Conservation (phyloP, 2,113 vertebrate genomes). For the Nycticebus coucang region DNA sequence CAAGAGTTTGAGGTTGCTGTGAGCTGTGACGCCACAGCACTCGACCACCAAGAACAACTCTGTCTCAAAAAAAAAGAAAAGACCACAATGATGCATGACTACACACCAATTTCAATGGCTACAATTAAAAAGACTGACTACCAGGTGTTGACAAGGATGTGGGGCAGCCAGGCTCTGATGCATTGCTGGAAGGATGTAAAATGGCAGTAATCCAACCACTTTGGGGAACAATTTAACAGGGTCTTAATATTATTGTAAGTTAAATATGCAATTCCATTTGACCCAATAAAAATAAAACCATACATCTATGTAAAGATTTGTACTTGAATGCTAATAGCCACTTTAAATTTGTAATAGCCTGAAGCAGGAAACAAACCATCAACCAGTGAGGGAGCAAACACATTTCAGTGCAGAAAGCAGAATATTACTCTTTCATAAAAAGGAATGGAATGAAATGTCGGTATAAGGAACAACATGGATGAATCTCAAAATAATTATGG, state of each 20-base stretch:
- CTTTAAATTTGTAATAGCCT: neutral
- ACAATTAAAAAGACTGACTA: neutral
- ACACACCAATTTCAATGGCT: neutral
- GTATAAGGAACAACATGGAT: neutral
- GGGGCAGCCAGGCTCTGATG: neutral
- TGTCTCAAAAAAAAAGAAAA: neutral
- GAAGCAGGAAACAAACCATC: neutral
- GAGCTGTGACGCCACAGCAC: no score
- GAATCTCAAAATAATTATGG: neutral
- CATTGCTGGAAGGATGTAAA: neutral
- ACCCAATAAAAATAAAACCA: neutral
- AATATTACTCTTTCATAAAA: neutral
- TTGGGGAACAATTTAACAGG: neutral
- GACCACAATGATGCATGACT: neutral
- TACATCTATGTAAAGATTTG: neutral
- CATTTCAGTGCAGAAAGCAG: neutral
- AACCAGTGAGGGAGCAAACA: neutral
- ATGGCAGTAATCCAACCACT: neutral
- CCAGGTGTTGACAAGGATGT: neutral
- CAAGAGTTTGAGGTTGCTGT: no score
- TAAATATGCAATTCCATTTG: neutral
- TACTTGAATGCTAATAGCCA: neutral
- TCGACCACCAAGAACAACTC: no score
- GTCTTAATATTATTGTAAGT: neutral
- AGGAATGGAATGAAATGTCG: neutral